phyloP scores from a whole-genome alignment of 2,113 vertebrate species.

The Rattus rattus region DNA sequence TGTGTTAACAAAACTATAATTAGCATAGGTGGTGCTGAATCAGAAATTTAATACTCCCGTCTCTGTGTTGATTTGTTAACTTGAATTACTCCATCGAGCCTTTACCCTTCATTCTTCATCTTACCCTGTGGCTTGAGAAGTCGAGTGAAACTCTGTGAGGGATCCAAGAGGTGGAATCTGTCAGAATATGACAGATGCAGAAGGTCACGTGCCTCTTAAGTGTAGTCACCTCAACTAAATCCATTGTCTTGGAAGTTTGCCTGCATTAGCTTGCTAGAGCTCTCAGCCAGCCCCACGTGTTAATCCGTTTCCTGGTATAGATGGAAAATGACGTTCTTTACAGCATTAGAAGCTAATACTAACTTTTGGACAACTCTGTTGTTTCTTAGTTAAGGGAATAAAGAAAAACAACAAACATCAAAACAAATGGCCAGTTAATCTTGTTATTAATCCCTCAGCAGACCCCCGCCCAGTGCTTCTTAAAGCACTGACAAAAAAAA shows the following conservation, averaged over 20 bases:
- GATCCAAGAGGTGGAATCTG: background rate
- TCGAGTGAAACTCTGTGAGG: background rate
- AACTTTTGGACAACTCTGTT: background rate
- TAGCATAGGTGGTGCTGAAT: background rate
- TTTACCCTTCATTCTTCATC: background rate
- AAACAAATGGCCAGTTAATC: background rate
- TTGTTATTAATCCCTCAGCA: background rate
- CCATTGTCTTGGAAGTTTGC: background rate
- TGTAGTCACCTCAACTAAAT: background rate
- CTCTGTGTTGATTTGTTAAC: background rate
- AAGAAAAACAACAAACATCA: slow-evolving; percentile 12
- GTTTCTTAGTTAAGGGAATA: background rate
- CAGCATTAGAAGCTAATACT: background rate
- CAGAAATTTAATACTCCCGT: background rate
- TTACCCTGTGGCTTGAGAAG: background rate
- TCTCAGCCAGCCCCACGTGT: background rate
- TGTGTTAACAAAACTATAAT: slow-evolving; percentile 16
- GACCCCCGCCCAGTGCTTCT: no score
- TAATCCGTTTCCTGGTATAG: background rate
- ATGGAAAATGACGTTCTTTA: slow-evolving; percentile 2
- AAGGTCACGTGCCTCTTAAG: background rate
- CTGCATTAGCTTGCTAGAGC: background rate
- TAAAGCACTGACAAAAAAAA: background rate
- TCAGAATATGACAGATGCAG: background rate
- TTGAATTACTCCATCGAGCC: background rate